Evolutionary conservation across 2,888 invertebrate species (phyloP), one percentile per base, ranked within the genome.

Genomic region (Silvanus unidentatus): DNA sequence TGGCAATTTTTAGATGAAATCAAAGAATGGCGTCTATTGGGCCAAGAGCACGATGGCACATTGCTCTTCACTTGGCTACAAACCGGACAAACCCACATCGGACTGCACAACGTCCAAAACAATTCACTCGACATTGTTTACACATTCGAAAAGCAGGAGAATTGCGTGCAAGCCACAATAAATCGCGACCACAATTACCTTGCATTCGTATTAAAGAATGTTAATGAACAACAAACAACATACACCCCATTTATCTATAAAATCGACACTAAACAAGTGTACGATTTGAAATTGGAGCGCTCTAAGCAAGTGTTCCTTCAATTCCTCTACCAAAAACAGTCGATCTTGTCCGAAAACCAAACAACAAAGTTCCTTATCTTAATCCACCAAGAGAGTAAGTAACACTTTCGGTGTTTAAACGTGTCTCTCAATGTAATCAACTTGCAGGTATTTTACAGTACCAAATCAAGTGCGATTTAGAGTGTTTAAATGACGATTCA

Each of bases 111-210:
- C 47, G 77, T 80, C 49, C 74, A 76, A 45, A 74, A 76, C 13
- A 83, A 85, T 65, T 69, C 72, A 3, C 66, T 86, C 41, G 68
- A 75, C 57, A 75, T 77, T 27, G 67, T 90, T 8, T 76, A 85
- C 61, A 77, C 76, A 15, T 85, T 88, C 64, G 65, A 76, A 3
- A 74, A 76, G 42, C 74, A 77, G 50, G 62, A 81, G 2, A 87
- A 88, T 63, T 77, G 88, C 41, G 81, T 88, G 52, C 90, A 91
- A 72, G 89, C 88, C 10, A 84, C 88, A 2, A 77, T 89, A 2
- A 89, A 89, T 63, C 77, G 78, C 49, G 77, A 77, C 40, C 78
- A 77, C 42, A 82, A 81, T 1, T 68, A 88, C 45, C 65, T 89
- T 35, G 81, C 82, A 2, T 88, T 81, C 67, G 79, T 88, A 16